Percentiles rank a stretch among this genome's conserved stretches.
Conservation (phyloP, 2,888 invertebrate species). For the Epinotia demarniana region DNA sequence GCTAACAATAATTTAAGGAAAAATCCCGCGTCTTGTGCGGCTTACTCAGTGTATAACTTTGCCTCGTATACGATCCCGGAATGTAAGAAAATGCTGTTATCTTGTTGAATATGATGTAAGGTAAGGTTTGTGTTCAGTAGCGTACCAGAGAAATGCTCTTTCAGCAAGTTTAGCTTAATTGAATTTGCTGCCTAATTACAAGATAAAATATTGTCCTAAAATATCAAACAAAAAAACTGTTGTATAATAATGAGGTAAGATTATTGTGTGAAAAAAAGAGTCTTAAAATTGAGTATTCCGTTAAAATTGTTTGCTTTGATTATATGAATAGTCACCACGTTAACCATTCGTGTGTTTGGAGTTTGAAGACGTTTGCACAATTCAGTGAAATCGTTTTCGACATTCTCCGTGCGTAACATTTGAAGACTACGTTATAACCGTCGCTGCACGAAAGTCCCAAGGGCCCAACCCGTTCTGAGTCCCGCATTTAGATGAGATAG, state of each 20-base stretch:
- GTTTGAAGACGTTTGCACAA: slow-evolving; percentile 24
- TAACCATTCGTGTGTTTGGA: slow-evolving; percentile 9
- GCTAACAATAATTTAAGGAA: slow-evolving; percentile 55
- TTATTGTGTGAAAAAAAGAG: neutral
- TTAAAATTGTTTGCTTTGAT: neutral
- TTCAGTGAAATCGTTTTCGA: slow-evolving; percentile 40
- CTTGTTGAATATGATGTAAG: neutral
- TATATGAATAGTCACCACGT: neutral
- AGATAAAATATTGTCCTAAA: neutral
- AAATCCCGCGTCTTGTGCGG: slow-evolving; percentile 46
- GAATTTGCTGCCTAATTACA: neutral
- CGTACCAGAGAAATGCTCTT: neutral
- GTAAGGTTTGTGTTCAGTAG: neutral
- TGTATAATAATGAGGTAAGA: neutral
- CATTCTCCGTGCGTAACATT: slow-evolving; percentile 28
- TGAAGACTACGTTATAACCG: slow-evolving; percentile 40
- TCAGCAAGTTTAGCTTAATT: neutral
- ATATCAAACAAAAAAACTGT: neutral
- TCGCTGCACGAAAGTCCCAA: slow-evolving; percentile 47
- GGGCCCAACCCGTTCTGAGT: slow-evolving; percentile 54
- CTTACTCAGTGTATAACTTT: slow-evolving; percentile 35
- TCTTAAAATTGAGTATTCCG: neutral
- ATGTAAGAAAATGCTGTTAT: slow-evolving; percentile 12
- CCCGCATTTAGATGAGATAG: slow-evolving; percentile 59
- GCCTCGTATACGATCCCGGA: slow-evolving; percentile 5